Percentiles rank a stretch among this genome's conserved stretches.
Evolutionary conservation across 2,113 vertebrate species (phyloP).

Genomic region (Proteles cristata): DNA sequence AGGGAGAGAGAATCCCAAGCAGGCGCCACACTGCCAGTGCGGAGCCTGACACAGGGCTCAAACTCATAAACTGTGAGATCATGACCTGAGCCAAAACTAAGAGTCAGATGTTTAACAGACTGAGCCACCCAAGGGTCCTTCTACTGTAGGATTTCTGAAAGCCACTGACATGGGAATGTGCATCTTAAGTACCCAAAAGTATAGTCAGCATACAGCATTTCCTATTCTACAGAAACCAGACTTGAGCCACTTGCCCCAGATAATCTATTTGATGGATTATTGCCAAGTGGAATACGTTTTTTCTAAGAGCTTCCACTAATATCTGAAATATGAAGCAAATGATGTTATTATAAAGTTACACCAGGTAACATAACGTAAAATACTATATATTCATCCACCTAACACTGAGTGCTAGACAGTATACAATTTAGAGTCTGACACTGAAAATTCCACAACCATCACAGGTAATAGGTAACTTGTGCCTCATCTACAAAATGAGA

Average conservation of each 20-base stretch:
- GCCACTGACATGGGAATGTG: neutral
- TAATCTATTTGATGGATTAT: neutral
- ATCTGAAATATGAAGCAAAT: neutral
- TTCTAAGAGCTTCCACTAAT: neutral
- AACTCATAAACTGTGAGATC: too few relatives aligned
- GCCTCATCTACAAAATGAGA: neutral
- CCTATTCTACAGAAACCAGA: neutral
- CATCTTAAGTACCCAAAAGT: neutral
- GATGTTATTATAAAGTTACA: neutral
- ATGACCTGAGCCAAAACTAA: too few relatives aligned
- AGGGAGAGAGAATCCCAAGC: too few relatives aligned
- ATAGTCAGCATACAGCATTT: neutral
- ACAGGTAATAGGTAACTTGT: neutral
- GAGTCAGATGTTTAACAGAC: too few relatives aligned
- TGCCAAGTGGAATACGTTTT: neutral
- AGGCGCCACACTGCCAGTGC: too few relatives aligned
- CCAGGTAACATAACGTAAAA: neutral
- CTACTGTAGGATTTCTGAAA: neutral
- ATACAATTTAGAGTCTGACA: neutral
- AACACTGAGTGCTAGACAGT: neutral
- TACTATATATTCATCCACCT: neutral
- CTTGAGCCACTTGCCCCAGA: neutral
- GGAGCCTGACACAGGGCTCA: too few relatives aligned
- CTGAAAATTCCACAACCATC: neutral
- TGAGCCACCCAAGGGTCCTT: too few relatives aligned